Evolutionary conservation across 2,888 invertebrate species (phyloP), one percentile per base, ranked within the genome.

Genomic region (Escarpia spicata): DNA sequence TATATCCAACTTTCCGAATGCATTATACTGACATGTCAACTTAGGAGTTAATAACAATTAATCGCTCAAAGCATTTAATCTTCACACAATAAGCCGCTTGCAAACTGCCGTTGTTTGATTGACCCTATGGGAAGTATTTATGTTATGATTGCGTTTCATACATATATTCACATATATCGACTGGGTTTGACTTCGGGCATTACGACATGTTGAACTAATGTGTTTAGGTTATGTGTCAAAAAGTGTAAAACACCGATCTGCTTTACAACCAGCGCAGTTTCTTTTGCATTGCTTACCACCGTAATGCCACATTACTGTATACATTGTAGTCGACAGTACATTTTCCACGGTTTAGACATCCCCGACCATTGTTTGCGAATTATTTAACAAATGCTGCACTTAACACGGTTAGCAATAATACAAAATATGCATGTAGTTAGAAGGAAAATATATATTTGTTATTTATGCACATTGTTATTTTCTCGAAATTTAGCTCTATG

Each of bases 371-470:
- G 75, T 19, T 75, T 75, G 75, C 75, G 19, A 26, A 75, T 75
- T 75, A 26, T 75, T 6, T 15, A 26, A 26, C 75, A 75, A 15
- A 75, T 75, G 75, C 75, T 75, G 75, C 26, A 26, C 19, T 75
- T 75, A 75, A 75, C 75, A 75, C 75, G 3, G 15, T 75, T 75
- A 75, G 26, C 19, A 19, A 26, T 75, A 26, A 15, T 75, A 4
- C 26, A 75, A 75, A 75, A 75, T 75, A 75, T 75, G 75, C 75
- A 75, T 75, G 75, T 75, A 75, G n/a, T n/a, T 75, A 75, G 75
- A 75, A 26, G 75, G 19, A 75, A 6, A 75, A 75, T 75, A 75
- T 19, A 75, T 75, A 75, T 75, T 75, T 75, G 3, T 75, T 75
- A 75, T 75, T 75, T 75, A 75, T 26, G 75, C 75, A 75, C 26